Evolutionary conservation across 2,113 vertebrate genomes (phyloP).

Genomic region (Anhinga rufa): DNA sequence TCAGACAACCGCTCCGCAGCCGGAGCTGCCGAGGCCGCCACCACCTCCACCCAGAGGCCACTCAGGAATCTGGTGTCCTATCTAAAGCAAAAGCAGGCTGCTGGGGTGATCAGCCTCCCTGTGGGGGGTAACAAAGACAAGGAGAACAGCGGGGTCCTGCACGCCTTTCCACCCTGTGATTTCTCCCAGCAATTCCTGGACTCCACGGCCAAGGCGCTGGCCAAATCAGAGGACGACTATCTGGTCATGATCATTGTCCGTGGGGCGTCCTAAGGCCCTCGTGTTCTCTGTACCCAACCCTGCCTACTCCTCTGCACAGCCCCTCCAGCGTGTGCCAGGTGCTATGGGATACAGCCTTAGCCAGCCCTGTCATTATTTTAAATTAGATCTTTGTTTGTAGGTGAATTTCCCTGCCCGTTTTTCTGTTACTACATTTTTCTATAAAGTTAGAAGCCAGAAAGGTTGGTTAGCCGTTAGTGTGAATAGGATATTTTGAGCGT

Average conservation of each 20-base stretch:
- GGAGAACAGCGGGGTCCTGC: slow-evolving; percentile 96
- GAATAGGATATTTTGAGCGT: slow-evolving; percentile 46
- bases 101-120: slow-evolving; percentile 97
- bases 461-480: slow-evolving; percentile 52
- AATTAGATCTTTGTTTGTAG: slow-evolving; percentile 74
- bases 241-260: slow-evolving; percentile 99
- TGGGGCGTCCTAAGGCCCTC: slow-evolving; percentile 89
- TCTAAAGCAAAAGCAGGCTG: slow-evolving; percentile 99
- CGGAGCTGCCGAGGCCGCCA: slow-evolving; percentile 67
- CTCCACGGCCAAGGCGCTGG: slow-evolving; percentile 95
- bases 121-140: slow-evolving; percentile 98
- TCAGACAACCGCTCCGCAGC: slow-evolving; percentile 80
- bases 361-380: slow-evolving; percentile 68
- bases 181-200: slow-evolving; percentile 99
- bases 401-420: slow-evolving; percentile 25
- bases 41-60: slow-evolving; percentile 91
- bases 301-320: slow-evolving; percentile 79
- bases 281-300: slow-evolving; percentile 66
- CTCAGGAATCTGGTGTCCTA: slow-evolving; percentile 99
- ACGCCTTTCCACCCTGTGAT: slow-evolving; percentile 98
- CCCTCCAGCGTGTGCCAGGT: slow-evolving; percentile 83
- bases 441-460: slow-evolving; percentile 65
- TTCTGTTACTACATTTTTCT: slow-evolving; percentile 64
- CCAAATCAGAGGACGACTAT: slow-evolving; percentile 99
- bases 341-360: slow-evolving; percentile 87